These are phyloP conservation scores for Mongoloraphidia duomilia DNA, from an alignment of 2,888 invertebrate species.

Conservation along the genomic window DNA sequence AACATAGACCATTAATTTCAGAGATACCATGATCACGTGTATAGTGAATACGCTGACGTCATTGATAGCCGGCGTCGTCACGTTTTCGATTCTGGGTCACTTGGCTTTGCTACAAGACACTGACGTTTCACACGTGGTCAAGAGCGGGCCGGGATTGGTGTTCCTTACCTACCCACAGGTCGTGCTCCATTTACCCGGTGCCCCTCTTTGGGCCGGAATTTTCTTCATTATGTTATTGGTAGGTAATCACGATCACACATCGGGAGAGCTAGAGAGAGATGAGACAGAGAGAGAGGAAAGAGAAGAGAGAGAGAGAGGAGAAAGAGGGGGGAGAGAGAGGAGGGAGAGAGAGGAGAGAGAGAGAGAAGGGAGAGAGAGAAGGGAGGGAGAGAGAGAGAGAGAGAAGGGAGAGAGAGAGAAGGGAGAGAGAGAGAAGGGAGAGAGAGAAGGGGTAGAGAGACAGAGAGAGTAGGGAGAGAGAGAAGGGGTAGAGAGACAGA, in stretches of 20 bases:
- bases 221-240: slow-evolving; percentile 61
- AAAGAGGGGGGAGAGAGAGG: background rate
- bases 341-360: too few species aligned
- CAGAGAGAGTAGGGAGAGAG: too few species aligned
- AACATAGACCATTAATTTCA: slow-evolving; percentile 19
- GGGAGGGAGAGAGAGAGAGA: too few species aligned
- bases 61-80: slow-evolving; percentile 58
- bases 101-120: slow-evolving; percentile 40
- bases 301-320: background rate
- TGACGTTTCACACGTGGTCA: slow-evolving; percentile 36
- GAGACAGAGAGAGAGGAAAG: background rate
- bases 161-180: slow-evolving; percentile 65
- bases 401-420: too few species aligned
- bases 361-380: too few species aligned
- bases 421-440: too few species aligned
- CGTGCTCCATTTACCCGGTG: slow-evolving; percentile 53
- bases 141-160: slow-evolving; percentile 55
- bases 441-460: too few species aligned
- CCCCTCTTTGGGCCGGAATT: slow-evolving; percentile 53
- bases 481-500: too few species aligned
- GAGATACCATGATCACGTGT: slow-evolving; percentile 59
- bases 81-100: slow-evolving; percentile 61
- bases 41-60: slow-evolving; percentile 58
- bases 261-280: background rate
- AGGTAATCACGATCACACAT: slow-evolving; percentile 6